A percentile compares a stretch with the other conserved stretches of the same genome.
phyloP scores from a whole-genome alignment of 1,140 invertebrate genomes.

The Brachionus sp. region DNA sequence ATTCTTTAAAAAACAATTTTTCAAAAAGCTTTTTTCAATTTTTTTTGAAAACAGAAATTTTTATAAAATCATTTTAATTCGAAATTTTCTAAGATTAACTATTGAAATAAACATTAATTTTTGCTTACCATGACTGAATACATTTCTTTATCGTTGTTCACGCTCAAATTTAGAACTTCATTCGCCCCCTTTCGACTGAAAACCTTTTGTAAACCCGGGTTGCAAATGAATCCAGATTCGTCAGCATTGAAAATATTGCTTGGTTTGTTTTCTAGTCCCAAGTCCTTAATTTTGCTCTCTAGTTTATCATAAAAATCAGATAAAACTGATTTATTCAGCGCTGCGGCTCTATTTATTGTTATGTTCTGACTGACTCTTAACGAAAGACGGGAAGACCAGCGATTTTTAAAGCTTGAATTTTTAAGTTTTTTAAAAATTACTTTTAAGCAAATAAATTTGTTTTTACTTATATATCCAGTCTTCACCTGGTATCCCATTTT shows the following conservation, averaged over 20 bases:
- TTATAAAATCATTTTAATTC: no score
- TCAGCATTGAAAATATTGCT: neutral
- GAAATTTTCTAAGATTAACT: no score
- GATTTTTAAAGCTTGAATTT: neutral
- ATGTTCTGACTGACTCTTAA: neutral
- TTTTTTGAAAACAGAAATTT: no score
- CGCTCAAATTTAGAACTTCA: neutral
- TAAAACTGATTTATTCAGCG: neutral
- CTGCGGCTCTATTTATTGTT: neutral
- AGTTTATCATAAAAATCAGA: neutral
- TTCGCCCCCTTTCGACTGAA: neutral
- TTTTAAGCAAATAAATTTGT: no score
- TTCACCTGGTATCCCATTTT: neutral
- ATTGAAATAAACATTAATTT: no score
- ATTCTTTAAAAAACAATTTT: no score
- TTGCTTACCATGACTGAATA: neutral
- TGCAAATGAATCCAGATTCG: neutral
- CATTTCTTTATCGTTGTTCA: neutral
- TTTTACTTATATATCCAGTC: neutral
- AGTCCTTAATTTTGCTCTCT: neutral
- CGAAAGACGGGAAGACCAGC: neutral
- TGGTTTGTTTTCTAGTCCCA: neutral
- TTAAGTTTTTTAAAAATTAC: neutral
- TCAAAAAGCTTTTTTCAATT: no score
- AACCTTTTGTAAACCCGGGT: neutral